phyloP scores from a whole-genome alignment of 2,113 vertebrate species.

The Opisthocomus hoazin region DNA sequence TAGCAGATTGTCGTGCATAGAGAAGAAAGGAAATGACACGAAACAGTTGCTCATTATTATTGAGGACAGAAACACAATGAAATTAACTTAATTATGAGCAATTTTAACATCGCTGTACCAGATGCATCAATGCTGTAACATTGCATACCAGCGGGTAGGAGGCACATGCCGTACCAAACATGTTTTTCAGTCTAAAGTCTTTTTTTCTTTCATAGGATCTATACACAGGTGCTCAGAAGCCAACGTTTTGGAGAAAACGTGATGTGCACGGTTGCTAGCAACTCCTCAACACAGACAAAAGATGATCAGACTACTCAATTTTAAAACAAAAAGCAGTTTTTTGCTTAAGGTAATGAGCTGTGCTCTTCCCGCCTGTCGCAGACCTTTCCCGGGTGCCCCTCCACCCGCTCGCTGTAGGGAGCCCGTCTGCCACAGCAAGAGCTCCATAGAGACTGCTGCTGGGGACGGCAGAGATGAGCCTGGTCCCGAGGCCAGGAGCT shows the following conservation, averaged over 20 bases:
- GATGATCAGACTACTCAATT: background rate
- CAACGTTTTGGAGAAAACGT: background rate
- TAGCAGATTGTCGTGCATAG: background rate
- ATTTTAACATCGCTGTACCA: background rate
- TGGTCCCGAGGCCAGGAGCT: background rate
- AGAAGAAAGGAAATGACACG: background rate
- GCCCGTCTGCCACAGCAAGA: background rate
- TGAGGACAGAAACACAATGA: background rate
- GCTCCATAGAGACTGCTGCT: fast-evolving
- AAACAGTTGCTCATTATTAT: background rate
- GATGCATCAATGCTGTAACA: background rate
- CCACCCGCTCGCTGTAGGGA: background rate
- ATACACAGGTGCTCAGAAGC: background rate
- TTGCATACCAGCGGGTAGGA: background rate
- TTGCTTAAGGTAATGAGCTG: background rate
- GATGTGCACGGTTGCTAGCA: background rate
- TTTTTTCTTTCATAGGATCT: background rate
- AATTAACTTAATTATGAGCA: background rate
- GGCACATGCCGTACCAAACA: background rate
- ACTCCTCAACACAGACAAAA: background rate
- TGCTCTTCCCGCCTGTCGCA: background rate
- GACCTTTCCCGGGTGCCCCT: background rate
- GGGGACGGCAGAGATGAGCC: background rate
- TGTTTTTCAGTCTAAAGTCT: background rate
- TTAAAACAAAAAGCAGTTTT: background rate